Evolutionary conservation across 2,888 invertebrate genomes (phyloP).

Genomic region (Eupithecia pulchellata): DNA sequence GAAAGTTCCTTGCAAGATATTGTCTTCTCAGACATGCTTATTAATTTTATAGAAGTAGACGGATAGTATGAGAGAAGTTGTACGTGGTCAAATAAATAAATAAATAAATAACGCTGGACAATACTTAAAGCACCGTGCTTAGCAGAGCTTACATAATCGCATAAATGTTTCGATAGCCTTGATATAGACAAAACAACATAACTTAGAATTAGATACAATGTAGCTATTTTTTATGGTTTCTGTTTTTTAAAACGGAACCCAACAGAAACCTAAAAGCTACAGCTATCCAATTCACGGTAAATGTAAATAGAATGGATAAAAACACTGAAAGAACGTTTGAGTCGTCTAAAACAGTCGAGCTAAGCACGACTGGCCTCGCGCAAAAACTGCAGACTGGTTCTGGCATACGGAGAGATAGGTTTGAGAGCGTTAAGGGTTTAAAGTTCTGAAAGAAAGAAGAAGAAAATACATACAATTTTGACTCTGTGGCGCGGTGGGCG

Average conservation of each 20-base stretch:
- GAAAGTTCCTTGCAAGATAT: no score
- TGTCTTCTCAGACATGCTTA: no score
- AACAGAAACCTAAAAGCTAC: slow-evolving; percentile 36
- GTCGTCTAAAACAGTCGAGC: slow-evolving; percentile 48
- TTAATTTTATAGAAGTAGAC: no score
- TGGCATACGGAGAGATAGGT: slow-evolving; percentile 36
- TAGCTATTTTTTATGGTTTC: background rate
- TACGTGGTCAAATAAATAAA: no score
- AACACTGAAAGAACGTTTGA: slow-evolving; percentile 46
- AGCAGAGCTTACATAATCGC: no score
- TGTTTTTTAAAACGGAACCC: background rate
- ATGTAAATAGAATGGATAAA: slow-evolving; percentile 44
- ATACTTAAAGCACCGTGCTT: no score
- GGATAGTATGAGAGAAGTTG: no score
- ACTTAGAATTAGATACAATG: no score
- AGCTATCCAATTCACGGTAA: slow-evolving; percentile 43
- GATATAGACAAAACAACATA: background rate
- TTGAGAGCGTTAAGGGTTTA: background rate
- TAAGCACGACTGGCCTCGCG: slow-evolving; percentile 46
- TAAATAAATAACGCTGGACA: no score
- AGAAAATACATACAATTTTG: no score
- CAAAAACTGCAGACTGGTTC: slow-evolving; percentile 53
- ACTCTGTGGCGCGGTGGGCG: no score
- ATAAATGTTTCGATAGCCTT: background rate
- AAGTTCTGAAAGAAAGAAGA: no score